phyloP scores from a whole-genome alignment of 2,888 invertebrate species.

The Tipula lateralis region DNA sequence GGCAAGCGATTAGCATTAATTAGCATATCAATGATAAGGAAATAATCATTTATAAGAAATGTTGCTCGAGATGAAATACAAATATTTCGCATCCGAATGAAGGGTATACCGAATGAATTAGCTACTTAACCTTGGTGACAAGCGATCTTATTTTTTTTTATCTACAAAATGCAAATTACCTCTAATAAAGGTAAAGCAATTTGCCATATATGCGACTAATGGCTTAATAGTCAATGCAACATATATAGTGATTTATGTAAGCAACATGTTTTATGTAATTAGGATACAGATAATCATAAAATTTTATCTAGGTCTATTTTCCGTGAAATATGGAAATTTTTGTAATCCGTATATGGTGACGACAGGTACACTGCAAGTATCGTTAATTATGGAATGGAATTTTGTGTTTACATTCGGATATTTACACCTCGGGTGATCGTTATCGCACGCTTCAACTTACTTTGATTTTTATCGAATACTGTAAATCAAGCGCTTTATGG shows the following conservation, averaged over 20 bases:
- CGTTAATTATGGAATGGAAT: too few species aligned
- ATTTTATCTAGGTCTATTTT: not conserved
- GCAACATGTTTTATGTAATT: not conserved
- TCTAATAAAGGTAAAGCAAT: too few species aligned
- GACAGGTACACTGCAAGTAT: too few species aligned
- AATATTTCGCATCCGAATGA: not conserved
- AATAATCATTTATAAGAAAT: not conserved
- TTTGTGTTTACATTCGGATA: too few species aligned
- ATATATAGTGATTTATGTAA: not conserved
- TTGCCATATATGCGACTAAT: not conserved
- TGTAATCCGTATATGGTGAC: not conserved
- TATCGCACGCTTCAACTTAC: too few species aligned
- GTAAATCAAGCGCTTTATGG: too few species aligned
- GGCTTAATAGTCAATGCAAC: not conserved
- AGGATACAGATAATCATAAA: not conserved
- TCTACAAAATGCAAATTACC: not conserved
- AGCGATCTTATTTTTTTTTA: not conserved
- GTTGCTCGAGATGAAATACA: not conserved
- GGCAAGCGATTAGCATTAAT: not conserved
- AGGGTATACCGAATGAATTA: not conserved
- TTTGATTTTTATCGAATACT: too few species aligned
- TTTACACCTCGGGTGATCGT: too few species aligned
- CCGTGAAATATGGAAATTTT: not conserved
- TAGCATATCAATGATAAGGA: not conserved
- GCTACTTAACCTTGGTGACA: not conserved